Percentiles rank a stretch among this genome's conserved stretches.
Conservation (phyloP, 2,888 invertebrate species). For the Chrysolina americana region DNA sequence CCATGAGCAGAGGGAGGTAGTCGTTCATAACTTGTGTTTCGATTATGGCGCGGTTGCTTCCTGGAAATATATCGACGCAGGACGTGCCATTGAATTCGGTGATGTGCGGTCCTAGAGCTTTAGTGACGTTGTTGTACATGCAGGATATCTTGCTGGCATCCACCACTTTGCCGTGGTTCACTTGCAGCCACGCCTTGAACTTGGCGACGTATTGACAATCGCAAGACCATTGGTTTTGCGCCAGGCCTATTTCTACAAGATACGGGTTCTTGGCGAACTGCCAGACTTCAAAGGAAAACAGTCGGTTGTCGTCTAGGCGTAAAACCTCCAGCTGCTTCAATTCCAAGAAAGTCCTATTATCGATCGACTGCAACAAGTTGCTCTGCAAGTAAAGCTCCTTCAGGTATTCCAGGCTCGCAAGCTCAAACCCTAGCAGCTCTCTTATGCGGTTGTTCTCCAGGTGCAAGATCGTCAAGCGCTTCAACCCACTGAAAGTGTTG, state of each 20-base stretch:
- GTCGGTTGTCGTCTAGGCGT: slow-evolving; percentile 86
- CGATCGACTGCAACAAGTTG: slow-evolving; percentile 86
- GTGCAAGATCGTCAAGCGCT: slow-evolving; percentile 84
- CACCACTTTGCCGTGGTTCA: slow-evolving; percentile 84
- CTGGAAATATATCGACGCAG: slow-evolving; percentile 79
- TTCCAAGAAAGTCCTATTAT: slow-evolving; percentile 87
- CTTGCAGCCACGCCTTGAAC: slow-evolving; percentile 85
- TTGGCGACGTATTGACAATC: slow-evolving; percentile 88
- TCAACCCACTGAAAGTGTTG: slow-evolving; percentile 91
- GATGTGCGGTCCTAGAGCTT: slow-evolving; percentile 79
- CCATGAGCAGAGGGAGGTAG: slow-evolving; percentile 83
- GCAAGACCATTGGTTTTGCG: slow-evolving; percentile 92
- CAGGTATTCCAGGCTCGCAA: slow-evolving; percentile 85
- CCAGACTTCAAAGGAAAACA: slow-evolving; percentile 89
- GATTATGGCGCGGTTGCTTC: slow-evolving; percentile 81
- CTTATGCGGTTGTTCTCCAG: slow-evolving; percentile 89
- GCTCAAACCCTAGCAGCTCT: slow-evolving; percentile 85
- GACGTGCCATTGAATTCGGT: slow-evolving; percentile 85
- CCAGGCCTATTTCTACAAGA: slow-evolving; percentile 87
- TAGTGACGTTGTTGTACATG: slow-evolving; percentile 81
- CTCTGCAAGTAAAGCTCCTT: slow-evolving; percentile 90
- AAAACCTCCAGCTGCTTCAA: slow-evolving; percentile 88
- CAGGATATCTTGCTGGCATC: slow-evolving; percentile 85
- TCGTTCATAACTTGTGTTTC: slow-evolving; percentile 86
- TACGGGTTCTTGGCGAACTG: slow-evolving; percentile 87